Percentiles rank a stretch among this genome's conserved stretches.
These are phyloP conservation scores for Bucco capensis DNA, from an alignment of 2,113 vertebrate species.

Conservation along the genomic window DNA sequence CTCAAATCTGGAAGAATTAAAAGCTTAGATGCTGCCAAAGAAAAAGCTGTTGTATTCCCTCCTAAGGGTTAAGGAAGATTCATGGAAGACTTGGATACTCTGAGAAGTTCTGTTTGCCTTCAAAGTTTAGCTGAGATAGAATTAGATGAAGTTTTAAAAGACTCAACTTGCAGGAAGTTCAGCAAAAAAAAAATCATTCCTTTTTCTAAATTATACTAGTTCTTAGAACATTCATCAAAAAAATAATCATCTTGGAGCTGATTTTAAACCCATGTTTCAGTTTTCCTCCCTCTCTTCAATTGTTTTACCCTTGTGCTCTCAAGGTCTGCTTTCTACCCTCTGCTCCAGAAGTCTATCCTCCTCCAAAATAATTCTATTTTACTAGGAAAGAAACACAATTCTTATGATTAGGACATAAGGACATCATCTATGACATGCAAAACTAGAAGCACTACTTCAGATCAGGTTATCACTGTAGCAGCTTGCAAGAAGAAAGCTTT, in stretches of 20 bases:
- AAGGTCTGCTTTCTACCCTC: too few species aligned
- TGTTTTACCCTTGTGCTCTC: background rate
- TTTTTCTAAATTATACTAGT: background rate
- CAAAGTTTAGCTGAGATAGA: background rate
- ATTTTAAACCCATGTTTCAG: background rate
- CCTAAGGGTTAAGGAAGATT: background rate
- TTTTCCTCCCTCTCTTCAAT: background rate
- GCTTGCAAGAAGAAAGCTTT: background rate
- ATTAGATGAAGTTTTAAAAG: background rate
- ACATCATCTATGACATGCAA: background rate
- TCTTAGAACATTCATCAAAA: background rate
- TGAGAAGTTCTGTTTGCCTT: background rate
- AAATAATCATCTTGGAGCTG: background rate
- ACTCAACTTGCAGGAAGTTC: background rate
- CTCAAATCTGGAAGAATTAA: background rate
- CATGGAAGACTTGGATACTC: background rate
- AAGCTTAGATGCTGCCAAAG: background rate
- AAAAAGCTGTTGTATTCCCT: background rate
- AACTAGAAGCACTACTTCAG: background rate
- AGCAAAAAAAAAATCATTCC: background rate
- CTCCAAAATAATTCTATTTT: background rate
- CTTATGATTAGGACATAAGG: background rate
- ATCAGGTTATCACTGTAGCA: too few species aligned
- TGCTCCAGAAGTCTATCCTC: background rate
- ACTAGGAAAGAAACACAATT: background rate